Percentiles rank a stretch among this genome's conserved stretches.
Evolutionary conservation across 2,797 vertebrate genomes (phyloP).

Genomic region (Phylloscopus collybita): DNA sequence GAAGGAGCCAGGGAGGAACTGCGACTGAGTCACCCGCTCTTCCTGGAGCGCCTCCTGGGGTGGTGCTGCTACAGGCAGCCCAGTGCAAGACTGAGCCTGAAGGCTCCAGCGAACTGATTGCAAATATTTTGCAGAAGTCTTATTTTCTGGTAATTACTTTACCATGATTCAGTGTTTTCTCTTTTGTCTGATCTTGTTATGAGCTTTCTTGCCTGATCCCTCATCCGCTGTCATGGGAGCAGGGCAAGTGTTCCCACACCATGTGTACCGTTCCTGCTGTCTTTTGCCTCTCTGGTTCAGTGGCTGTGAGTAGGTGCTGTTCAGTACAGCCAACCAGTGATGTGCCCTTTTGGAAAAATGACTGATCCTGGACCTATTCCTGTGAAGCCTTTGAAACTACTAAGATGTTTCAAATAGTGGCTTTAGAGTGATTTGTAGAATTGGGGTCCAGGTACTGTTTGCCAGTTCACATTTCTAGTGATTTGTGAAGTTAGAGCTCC

Average conservation of each 20-base stretch:
- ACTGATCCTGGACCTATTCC: background rate
- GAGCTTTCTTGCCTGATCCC: constrained; percentile 9
- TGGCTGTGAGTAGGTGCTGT: background rate
- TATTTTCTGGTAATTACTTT: constrained; percentile 64
- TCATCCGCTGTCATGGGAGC: background rate
- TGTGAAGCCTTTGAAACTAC: background rate
- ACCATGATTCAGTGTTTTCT: constrained; percentile 66
- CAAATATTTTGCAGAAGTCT: constrained; percentile 56
- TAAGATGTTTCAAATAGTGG: background rate
- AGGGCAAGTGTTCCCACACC: background rate
- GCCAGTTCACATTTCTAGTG: background rate
- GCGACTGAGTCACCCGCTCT: constrained; percentile 34
- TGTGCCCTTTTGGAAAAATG: background rate
- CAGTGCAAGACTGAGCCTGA: constrained; percentile 51
- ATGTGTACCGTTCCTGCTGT: background rate
- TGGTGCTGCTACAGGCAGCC: constrained; percentile 37
- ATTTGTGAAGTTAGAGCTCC: background rate
- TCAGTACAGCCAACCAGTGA: background rate
- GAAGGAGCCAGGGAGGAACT: constrained; percentile 49
- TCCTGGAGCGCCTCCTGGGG: constrained; percentile 47
- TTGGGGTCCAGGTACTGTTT: background rate
- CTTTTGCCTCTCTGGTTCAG: background rate
- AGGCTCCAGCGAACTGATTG: constrained; percentile 12
- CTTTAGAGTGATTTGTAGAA: background rate
- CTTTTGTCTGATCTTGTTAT: constrained; percentile 59